Evolutionary conservation across 2,888 invertebrate species (phyloP).

Genomic region (Diarsia dahlii): DNA sequence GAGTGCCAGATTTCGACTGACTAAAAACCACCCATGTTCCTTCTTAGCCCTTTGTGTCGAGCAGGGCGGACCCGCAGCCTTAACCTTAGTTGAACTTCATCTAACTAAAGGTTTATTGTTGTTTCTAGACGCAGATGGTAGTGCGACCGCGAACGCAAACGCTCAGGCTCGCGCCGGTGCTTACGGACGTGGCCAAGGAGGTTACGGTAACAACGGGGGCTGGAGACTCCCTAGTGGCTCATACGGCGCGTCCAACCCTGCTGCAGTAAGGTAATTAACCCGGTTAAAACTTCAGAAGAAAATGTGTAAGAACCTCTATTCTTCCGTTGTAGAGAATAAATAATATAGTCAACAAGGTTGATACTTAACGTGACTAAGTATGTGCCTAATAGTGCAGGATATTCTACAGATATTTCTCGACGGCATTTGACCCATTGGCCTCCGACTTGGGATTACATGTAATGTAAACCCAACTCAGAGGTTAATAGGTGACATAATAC

Average conservation of each 20-base stretch:
- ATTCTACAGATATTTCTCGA: too few relatives aligned
- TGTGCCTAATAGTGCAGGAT: too few relatives aligned
- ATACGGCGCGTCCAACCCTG: constrained; percentile 77
- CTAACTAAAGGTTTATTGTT: constrained; percentile 4
- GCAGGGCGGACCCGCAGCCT: too few relatives aligned
- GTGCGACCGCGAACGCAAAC: constrained; percentile 66
- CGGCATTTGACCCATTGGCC: too few relatives aligned
- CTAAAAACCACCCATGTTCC: too few relatives aligned
- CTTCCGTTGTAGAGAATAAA: not conserved
- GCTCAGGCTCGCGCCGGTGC: constrained; percentile 70
- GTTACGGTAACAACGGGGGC: constrained; percentile 62
- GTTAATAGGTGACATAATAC: too few relatives aligned
- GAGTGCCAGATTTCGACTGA: too few relatives aligned
- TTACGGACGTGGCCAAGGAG: constrained; percentile 21
- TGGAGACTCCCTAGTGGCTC: constrained; percentile 69
- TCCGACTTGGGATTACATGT: too few relatives aligned
- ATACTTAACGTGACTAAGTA: too few relatives aligned
- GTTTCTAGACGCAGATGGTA: constrained; percentile 73
- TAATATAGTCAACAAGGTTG: not conserved
- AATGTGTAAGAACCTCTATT: not conserved
- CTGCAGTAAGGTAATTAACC: constrained; percentile 64
- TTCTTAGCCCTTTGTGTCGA: too few relatives aligned
- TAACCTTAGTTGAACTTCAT: not conserved
- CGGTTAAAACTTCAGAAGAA: not conserved
- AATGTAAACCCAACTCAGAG: too few relatives aligned